Conservation (phyloP, 2,888 invertebrate genomes). For the Lydus trimaculatus region DNA sequence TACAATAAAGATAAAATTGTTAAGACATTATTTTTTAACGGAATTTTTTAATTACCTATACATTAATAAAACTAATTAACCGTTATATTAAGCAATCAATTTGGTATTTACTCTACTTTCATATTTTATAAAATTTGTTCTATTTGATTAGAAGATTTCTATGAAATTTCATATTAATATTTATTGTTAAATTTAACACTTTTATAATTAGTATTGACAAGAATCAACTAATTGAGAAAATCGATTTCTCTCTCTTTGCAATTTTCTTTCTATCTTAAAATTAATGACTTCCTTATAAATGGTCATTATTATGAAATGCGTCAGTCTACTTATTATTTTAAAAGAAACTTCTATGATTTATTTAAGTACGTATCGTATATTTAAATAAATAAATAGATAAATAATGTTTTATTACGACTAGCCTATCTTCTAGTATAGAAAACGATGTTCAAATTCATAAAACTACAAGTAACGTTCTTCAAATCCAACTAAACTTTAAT, state of each 20-base stretch:
- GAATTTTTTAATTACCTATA: neutral
- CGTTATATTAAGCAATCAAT: neutral
- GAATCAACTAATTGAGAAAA: neutral
- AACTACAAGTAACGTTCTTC: too few relatives aligned
- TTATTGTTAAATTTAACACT: neutral
- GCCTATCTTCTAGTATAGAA: too few relatives aligned
- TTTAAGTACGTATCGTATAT: neutral
- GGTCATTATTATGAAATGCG: neutral
- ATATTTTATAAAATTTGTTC: slow-evolving; percentile 1
- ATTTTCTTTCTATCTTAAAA: neutral
- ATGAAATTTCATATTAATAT: neutral
- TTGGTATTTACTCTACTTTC: neutral
- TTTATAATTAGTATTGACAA: neutral
- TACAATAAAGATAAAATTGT: too few relatives aligned
- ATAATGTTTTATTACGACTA: too few relatives aligned
- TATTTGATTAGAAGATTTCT: neutral
- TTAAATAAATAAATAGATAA: neutral
- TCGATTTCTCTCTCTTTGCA: neutral
- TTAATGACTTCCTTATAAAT: neutral
- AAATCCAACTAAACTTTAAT: too few relatives aligned
- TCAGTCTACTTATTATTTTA: neutral
- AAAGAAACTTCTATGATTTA: neutral
- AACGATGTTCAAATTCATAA: too few relatives aligned
- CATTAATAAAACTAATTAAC: neutral
- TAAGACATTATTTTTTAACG: too few relatives aligned